phyloP scores from a whole-genome alignment of 2,888 invertebrate species.

The Amphipyra berbera region DNA sequence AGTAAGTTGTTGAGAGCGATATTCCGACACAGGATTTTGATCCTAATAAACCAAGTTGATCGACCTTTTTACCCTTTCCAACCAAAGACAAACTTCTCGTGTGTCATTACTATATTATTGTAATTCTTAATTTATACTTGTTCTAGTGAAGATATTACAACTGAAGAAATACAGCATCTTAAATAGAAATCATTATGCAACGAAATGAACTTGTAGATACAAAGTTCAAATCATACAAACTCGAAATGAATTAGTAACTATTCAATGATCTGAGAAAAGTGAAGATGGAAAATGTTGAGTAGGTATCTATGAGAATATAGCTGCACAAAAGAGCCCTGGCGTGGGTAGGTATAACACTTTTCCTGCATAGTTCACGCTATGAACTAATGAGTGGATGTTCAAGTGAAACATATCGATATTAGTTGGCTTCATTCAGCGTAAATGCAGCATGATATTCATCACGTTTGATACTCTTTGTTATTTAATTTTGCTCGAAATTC shows the following conservation, averaged over 20 bases:
- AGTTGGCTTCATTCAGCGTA: constrained; percentile 1
- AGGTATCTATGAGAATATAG: constrained; percentile 23
- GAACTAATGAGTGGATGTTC: constrained; percentile 14
- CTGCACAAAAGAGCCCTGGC: constrained; percentile 18
- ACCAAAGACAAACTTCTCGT: no score
- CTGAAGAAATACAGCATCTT: neutral
- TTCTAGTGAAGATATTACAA: neutral
- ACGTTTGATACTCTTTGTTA: neutral
- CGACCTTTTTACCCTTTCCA: no score
- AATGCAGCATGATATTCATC: constrained; percentile 9
- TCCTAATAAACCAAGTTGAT: no score
- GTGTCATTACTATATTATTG: no score
- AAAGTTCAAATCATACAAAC: constrained; percentile 21
- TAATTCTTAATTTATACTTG: no score
- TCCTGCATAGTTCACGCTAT: constrained; percentile 10
- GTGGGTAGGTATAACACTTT: constrained; percentile 8
- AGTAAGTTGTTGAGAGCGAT: no score
- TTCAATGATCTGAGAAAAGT: constrained; percentile 51
- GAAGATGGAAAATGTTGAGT: constrained; percentile 41
- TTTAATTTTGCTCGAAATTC: neutral
- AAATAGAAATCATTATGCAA: constrained; percentile 19
- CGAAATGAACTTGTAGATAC: constrained; percentile 19
- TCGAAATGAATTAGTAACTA: constrained; percentile 44
- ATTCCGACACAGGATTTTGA: no score
- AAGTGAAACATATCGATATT: constrained; percentile 16